These are phyloP conservation scores for Macaria liturata DNA, from an alignment of 2,888 invertebrate species.

Conservation along the genomic window DNA sequence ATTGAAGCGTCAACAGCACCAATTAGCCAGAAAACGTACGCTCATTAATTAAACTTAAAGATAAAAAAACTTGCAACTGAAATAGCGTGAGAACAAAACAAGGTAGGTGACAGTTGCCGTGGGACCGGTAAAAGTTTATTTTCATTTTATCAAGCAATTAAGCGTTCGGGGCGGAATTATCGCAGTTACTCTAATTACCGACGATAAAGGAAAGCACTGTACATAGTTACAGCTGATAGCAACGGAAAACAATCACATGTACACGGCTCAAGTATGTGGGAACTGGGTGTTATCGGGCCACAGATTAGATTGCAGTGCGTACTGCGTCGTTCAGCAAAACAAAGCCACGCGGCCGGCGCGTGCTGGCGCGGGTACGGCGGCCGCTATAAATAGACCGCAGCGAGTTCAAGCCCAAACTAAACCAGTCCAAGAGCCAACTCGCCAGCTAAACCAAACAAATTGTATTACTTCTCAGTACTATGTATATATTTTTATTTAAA, in stretches of 20 bases:
- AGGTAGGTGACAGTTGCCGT: slow-evolving; percentile 5
- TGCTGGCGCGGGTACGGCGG: slow-evolving; percentile 51
- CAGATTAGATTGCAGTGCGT: slow-evolving; percentile 10
- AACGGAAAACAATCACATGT: slow-evolving; percentile 53
- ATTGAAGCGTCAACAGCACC: slow-evolving; percentile 1
- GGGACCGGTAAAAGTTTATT: slow-evolving; percentile 32
- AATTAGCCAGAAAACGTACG: slow-evolving; percentile 7
- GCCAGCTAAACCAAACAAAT: no score
- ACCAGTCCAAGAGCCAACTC: slow-evolving; percentile 13
- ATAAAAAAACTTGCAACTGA: slow-evolving; percentile 1
- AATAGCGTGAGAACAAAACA: slow-evolving; percentile 25
- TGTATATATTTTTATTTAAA: no score
- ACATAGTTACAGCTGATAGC: slow-evolving; percentile 58
- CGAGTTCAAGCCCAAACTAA: slow-evolving; percentile 21
- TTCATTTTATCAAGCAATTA: slow-evolving; percentile 40
- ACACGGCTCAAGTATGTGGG: slow-evolving; percentile 69
- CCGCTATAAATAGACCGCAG: slow-evolving; percentile 67
- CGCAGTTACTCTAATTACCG: slow-evolving; percentile 45
- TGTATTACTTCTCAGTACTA: no score
- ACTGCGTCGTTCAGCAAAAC: slow-evolving; percentile 58
- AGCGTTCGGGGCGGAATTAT: slow-evolving; percentile 27
- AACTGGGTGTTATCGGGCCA: slow-evolving; percentile 34
- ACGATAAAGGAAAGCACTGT: slow-evolving; percentile 45
- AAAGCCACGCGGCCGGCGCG: slow-evolving; percentile 73
- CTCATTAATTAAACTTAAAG: no score